These are phyloP conservation scores for Riparia riparia DNA, from an alignment of 2,113 vertebrate species.

Conservation along the genomic window DNA sequence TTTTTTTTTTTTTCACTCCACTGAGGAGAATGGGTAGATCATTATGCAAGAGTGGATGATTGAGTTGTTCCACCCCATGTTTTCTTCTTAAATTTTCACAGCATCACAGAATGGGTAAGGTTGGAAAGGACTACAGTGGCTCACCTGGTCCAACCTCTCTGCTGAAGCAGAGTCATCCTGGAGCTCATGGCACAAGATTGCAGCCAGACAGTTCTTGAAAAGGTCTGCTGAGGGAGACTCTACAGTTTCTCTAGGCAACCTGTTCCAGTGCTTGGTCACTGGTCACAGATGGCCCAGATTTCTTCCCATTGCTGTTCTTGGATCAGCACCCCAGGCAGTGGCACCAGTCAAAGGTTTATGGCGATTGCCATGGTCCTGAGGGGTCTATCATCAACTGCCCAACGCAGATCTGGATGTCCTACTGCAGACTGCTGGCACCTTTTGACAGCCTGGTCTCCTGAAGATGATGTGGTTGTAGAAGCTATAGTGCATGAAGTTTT, in stretches of 20 bases:
- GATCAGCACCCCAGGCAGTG: background rate
- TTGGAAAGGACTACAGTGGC: background rate
- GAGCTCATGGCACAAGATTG: background rate
- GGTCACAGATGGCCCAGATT: background rate
- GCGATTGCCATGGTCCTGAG: background rate
- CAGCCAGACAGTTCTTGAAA: background rate
- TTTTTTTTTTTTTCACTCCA: background rate
- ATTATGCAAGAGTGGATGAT: background rate
- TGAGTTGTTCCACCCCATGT: rapidly evolving
- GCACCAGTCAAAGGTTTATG: background rate
- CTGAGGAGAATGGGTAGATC: background rate
- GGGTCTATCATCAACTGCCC: background rate
- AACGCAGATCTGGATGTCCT: background rate
- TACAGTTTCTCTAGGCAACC: background rate
- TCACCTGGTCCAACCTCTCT: background rate
- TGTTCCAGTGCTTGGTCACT: background rate
- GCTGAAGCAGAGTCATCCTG: background rate
- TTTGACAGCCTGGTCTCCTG: background rate
- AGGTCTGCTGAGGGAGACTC: background rate
- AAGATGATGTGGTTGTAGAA: background rate
- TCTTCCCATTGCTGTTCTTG: background rate
- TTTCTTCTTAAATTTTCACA: background rate
- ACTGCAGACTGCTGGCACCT: background rate
- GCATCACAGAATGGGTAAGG: rapidly evolving
- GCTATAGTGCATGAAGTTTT: background rate